A percentile compares a stretch with the other conserved stretches of the same genome.
These are phyloP conservation scores for Philantomba maxwellii DNA, from an alignment of 2,113 vertebrate genomes.

Conservation along the genomic window DNA sequence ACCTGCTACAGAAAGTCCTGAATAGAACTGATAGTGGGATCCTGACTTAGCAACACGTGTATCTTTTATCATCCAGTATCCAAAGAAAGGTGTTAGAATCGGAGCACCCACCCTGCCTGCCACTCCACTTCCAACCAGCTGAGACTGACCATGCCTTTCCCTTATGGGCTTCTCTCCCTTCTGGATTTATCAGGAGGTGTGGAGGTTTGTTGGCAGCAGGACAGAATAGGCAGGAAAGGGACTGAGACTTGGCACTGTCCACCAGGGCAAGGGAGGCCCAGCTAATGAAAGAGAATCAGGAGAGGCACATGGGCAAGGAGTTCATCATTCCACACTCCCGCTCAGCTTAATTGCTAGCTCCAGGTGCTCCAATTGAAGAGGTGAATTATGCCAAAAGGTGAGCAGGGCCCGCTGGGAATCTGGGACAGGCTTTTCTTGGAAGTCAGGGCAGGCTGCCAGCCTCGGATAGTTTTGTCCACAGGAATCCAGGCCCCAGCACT, in stretches of 20 bases:
- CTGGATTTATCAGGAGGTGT: not conserved
- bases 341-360: not conserved
- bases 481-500: not conserved
- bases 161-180: fast-evolving
- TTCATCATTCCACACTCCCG: not conserved
- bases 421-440: not conserved
- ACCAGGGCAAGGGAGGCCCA: not conserved
- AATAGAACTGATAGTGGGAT: not conserved
- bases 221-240: not conserved
- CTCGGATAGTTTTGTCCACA: not conserved
- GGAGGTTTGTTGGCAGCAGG: not conserved
- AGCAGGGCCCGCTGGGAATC: not conserved
- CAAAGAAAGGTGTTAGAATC: not conserved
- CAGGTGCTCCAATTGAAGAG: not conserved
- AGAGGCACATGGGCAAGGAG: not conserved
- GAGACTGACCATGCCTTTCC: not conserved
- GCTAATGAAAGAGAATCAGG: not conserved
- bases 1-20: not conserved
- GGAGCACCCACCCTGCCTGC: not conserved
- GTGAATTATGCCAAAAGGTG: not conserved
- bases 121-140: not conserved
- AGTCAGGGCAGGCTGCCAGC: not conserved
- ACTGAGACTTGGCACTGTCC: not conserved
- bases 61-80: not conserved
- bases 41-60: not conserved